A percentile compares a stretch with the other conserved stretches of the same genome.
Evolutionary conservation across 2,888 invertebrate species (phyloP).

Genomic region (Matsumyia berberina): DNA sequence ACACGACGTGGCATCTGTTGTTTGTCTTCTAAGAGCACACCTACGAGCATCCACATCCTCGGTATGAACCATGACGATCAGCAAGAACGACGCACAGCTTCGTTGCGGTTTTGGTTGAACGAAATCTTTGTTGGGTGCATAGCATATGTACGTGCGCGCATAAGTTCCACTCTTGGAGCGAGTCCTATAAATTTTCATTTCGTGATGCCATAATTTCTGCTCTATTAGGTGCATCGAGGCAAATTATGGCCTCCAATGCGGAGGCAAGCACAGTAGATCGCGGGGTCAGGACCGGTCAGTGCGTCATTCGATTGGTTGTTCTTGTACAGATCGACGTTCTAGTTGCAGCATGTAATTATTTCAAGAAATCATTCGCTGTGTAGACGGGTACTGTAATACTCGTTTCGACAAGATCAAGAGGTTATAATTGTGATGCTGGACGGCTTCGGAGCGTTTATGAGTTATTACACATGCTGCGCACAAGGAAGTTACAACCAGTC

Average conservation of each 20-base stretch:
- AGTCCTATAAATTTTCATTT: slow-evolving; percentile 74
- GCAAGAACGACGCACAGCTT: slow-evolving; percentile 53
- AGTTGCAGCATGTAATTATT: slow-evolving; percentile 54
- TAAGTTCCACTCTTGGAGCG: slow-evolving; percentile 46
- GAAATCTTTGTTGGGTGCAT: slow-evolving; percentile 34
- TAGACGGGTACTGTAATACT: slow-evolving; percentile 3
- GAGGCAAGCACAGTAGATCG: slow-evolving; percentile 32
- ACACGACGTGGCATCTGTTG: slow-evolving; percentile 62
- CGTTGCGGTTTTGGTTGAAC: slow-evolving; percentile 34
- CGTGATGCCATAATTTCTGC: slow-evolving; percentile 76
- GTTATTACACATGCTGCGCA: slow-evolving; percentile 22
- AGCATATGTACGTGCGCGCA: slow-evolving; percentile 38
- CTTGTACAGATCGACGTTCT: slow-evolving; percentile 53
- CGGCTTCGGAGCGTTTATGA: slow-evolving; percentile 20
- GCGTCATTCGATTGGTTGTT: slow-evolving; percentile 66
- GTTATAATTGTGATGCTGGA: slow-evolving; percentile 23
- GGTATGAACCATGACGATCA: slow-evolving; percentile 24
- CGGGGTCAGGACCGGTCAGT: slow-evolving; percentile 61
- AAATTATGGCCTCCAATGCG: slow-evolving; percentile 57
- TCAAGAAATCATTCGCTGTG: slow-evolving; percentile 8
- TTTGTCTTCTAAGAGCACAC: slow-evolving; percentile 68
- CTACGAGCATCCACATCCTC: slow-evolving; percentile 61
- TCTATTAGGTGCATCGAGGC: slow-evolving; percentile 72
- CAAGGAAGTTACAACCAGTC: slow-evolving; percentile 15
- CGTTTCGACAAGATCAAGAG: slow-evolving; percentile 41